Evolutionary conservation across 2,797 vertebrate genomes (phyloP), one percentile per base, ranked within the genome.

Genomic region (Lepilemur septentrionalis): DNA sequence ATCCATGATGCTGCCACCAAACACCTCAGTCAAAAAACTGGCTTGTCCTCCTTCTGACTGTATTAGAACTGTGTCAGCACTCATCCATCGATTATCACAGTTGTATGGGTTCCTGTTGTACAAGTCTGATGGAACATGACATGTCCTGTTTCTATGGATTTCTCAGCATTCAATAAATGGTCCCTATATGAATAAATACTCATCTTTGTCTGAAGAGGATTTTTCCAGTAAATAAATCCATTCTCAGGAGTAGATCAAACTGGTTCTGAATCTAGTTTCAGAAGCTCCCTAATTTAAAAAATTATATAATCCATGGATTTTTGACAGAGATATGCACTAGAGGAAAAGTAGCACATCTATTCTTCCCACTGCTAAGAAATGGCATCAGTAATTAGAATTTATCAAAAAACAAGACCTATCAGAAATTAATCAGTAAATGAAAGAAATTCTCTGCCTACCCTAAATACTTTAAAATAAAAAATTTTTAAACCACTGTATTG

Each of bases 361-460:
- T 72, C 41, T 75, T 72, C 8, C 82, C 28, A 43, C 63, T 61
- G 28, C 8, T 50, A 80, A 76, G 12, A 48, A 76, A 89, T 30
- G 38, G 20, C 22, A 10, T 38, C 55, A 76, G 59, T 7, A 67
- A 9, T 18, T 12, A 46, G 15, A 73, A 12, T 30, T 73, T 59
- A 41, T 41, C 79, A 76, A 55, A n/a, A 84, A 30, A 85, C 1
- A 25, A 50, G 41, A 43, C 8, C 17, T 5, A 30, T 38, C 23
- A 57, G 50, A 94, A 96, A 81, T 86, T 22, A 67, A 65, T 59
- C 30, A 95, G 48, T 59, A 81, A 93, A 52, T n/a, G 25, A 38
- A 94, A 85, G 25, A 91, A 78, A 55, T 32, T 90, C 52, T 73
- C 65, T 48, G 41, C 25, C 38, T 84, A 65, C 50, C 30, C 5